A percentile compares a stretch with the other conserved stretches of the same genome.
Conservation (phyloP, 2,888 invertebrate genomes). For the Sycophila texana region DNA sequence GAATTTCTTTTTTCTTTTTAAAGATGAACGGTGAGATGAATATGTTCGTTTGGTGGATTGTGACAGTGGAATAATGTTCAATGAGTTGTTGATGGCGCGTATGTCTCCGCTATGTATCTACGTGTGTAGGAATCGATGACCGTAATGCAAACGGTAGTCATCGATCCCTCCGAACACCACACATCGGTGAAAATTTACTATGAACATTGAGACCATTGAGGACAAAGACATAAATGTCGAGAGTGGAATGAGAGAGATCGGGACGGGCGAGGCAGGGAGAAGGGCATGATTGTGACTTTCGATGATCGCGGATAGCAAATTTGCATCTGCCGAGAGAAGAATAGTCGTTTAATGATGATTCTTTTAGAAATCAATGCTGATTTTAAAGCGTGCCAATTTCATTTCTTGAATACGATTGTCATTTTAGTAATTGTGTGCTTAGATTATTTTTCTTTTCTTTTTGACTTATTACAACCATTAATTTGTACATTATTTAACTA, state of each 20-base stretch:
- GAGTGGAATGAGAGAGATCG: slow-evolving; percentile 5
- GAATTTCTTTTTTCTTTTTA: slow-evolving; percentile 47
- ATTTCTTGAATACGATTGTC: slow-evolving; percentile 16
- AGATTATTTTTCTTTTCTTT: no score
- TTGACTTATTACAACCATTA: no score
- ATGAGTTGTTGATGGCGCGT: slow-evolving; percentile 37
- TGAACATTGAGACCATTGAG: slow-evolving; percentile 50
- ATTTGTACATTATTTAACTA: no score
- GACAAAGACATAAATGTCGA: slow-evolving; percentile 38
- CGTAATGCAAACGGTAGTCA: slow-evolving; percentile 19
- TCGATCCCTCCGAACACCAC: slow-evolving; percentile 40
- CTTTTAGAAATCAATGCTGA: background rate
- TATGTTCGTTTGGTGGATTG: slow-evolving; percentile 44
- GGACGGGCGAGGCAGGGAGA: background rate
- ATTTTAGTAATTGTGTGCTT: background rate
- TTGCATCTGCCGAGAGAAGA: background rate
- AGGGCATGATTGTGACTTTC: background rate
- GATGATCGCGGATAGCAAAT: slow-evolving; percentile 1
- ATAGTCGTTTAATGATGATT: background rate
- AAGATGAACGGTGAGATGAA: slow-evolving; percentile 37
- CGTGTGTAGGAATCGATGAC: slow-evolving; percentile 46
- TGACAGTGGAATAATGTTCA: slow-evolving; percentile 47
- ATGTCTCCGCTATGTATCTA: slow-evolving; percentile 44
- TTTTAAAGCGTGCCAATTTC: slow-evolving; percentile 24
- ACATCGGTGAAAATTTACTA: slow-evolving; percentile 49